phyloP scores from a whole-genome alignment of 1,140 invertebrate genomes.

The Drosophila baimaii region DNA sequence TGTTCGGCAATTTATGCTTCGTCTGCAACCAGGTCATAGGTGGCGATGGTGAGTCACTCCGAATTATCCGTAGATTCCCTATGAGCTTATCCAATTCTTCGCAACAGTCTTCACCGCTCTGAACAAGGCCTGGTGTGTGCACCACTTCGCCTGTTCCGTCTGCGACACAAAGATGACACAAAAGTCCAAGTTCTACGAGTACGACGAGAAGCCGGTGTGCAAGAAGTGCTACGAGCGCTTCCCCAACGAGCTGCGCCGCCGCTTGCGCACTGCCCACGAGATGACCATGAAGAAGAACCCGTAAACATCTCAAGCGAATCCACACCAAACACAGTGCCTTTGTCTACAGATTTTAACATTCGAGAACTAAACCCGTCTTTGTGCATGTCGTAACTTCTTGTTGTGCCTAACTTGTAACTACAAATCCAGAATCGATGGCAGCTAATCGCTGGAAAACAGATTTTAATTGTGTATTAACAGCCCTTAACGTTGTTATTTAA shows the following conservation, averaged over 20 bases:
- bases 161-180: slow-evolving; percentile 99
- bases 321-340: slow-evolving; percentile 67
- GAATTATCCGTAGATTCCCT: not conserved
- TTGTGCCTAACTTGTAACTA: slow-evolving; percentile 62
- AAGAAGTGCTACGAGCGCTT: slow-evolving; percentile 99
- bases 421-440: slow-evolving; percentile 33
- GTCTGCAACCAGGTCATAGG: slow-evolving; percentile 99
- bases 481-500: slow-evolving; percentile 73
- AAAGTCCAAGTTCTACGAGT: slow-evolving; percentile 99
- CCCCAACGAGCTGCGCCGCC: slow-evolving; percentile 95
- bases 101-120: slow-evolving; percentile 97
- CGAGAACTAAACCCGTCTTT: slow-evolving; percentile 52
- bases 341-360: slow-evolving; percentile 54
- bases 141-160: slow-evolving; percentile 99
- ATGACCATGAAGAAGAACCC: slow-evolving; percentile 85
- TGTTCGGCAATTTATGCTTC: slow-evolving; percentile 99
- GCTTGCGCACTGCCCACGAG: slow-evolving; percentile 92
- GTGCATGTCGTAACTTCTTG: slow-evolving; percentile 37
- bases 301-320: slow-evolving; percentile 32
- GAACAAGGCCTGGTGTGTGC: slow-evolving; percentile 99
- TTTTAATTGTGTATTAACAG: slow-evolving; percentile 56
- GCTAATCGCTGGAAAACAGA: slow-evolving; percentile 42
- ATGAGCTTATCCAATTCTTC: not conserved
- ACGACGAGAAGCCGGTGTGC: slow-evolving; percentile 98
- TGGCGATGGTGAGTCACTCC: slow-evolving; percentile 92